These are phyloP conservation scores for Lepeophtheirus salmonis DNA, from an alignment of 1,140 invertebrate genomes.

Conservation along the genomic window DNA sequence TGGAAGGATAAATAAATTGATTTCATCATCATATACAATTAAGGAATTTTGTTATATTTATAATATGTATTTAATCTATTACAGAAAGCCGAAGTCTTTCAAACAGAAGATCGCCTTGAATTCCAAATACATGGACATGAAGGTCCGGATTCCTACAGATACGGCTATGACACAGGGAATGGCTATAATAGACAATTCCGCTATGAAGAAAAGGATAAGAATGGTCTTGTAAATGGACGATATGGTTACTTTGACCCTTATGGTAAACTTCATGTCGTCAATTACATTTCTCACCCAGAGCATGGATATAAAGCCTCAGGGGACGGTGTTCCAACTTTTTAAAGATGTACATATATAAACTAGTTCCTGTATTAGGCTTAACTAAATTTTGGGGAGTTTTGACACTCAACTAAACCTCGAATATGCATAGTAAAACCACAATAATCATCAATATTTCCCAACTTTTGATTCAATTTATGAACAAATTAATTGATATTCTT, in stretches of 20 bases:
- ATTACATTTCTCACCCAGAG: constrained; percentile 50
- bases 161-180: constrained; percentile 65
- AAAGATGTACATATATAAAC: no score
- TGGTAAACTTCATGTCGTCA: constrained; percentile 54
- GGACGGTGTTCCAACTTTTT: constrained; percentile 11
- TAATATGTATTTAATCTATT: no score
- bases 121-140: constrained; percentile 45
- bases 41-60: no score
- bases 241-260: constrained; percentile 59
- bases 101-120: constrained; percentile 21
- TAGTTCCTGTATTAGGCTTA: no score
- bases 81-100: constrained; percentile 2
- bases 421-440: no score
- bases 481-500: no score
- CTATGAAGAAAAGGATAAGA: constrained; percentile 51
- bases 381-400: no score
- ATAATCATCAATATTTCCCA: no score
- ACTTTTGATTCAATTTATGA: no score
- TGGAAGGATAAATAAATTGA: no score
- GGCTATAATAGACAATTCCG: constrained; percentile 60
- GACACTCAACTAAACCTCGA: no score
- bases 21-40: no score
- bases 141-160: constrained; percentile 62
- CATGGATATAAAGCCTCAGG: constrained; percentile 36
- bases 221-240: constrained; percentile 55